Evolutionary conservation across 2,113 vertebrate species (phyloP).

Genomic region (Prochilodus magdalenae): DNA sequence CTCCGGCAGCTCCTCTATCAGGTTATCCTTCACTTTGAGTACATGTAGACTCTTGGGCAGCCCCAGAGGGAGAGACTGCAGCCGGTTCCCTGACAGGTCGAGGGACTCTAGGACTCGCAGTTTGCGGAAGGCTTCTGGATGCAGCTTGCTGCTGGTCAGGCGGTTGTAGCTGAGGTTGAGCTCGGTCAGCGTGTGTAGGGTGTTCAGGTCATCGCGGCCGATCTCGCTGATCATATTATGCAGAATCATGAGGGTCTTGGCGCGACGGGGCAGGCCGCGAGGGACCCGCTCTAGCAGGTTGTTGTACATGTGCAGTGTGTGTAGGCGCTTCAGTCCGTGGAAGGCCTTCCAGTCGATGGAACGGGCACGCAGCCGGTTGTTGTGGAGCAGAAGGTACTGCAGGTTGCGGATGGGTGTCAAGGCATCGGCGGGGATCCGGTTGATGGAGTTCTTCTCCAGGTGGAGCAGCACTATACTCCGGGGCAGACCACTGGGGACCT

Average conservation of each 20-base stretch:
- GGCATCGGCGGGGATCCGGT: slow-evolving; percentile 81
- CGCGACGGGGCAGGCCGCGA: slow-evolving; percentile 87
- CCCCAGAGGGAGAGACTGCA: slow-evolving; percentile 82
- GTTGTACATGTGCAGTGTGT: slow-evolving; percentile 97
- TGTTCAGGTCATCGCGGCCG: slow-evolving; percentile 88
- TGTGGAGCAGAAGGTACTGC: slow-evolving; percentile 95
- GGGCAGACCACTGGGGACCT: slow-evolving; percentile 89
- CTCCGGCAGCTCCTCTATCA: slow-evolving; percentile 82
- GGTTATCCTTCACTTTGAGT: slow-evolving; percentile 90
- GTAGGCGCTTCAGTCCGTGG: slow-evolving; percentile 92
- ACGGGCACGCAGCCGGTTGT: slow-evolving; percentile 89
- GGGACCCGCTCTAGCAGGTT: slow-evolving; percentile 93
- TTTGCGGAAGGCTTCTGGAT: slow-evolving; percentile 94
- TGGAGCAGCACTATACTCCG: slow-evolving; percentile 92
- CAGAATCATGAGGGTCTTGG: slow-evolving; percentile 94
- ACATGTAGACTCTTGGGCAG: slow-evolving; percentile 90
- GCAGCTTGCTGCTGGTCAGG: slow-evolving; percentile 84
- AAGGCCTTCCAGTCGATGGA: slow-evolving; percentile 90
- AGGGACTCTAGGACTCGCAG: slow-evolving; percentile 86
- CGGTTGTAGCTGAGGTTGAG: slow-evolving; percentile 98
- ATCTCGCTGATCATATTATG: slow-evolving; percentile 92
- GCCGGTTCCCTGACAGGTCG: slow-evolving; percentile 90
- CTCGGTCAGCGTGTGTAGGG: slow-evolving; percentile 90
- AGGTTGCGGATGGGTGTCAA: slow-evolving; percentile 87
- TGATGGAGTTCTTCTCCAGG: slow-evolving; percentile 93